Base-by-base conservation (phyloP, 2,797 vertebrate genomes). In the Labeo calbasu region DNA sequence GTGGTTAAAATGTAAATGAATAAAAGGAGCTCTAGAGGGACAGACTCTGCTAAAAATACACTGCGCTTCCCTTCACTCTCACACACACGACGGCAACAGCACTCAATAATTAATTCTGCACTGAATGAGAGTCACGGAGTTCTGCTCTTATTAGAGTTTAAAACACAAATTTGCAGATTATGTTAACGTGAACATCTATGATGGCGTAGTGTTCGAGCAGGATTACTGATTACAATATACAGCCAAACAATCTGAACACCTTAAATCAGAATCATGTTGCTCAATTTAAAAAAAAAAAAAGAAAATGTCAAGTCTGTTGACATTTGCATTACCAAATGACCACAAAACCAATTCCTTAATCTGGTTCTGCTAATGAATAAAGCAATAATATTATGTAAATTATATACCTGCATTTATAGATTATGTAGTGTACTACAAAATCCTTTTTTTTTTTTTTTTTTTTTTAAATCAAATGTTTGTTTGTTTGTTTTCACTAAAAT, bases 31-130 rank as follows among this genome's bases (percentile, higher is more conserved):
- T 77, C 65, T 76, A 61, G 50, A 53, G 79, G 72, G 82, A 84
- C 71, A 59, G 25, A 63, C 43, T 23, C 51, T 3, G 14, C 82
- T 86, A 82, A 77, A 88, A 88, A 86, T 84, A 86, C 57, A 65
- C 70, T 5, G 65, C 28, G 25, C 32, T 50, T 85, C 85, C 55
- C 70, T n/a, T 53, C 66, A 21, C 55, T 36, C 81, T 53, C 72
- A 53, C 73, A n/a, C 40, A 63, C 17, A 19, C 15, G 0, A 23
- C 32, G 32, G n/a, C 40, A 80, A 61, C 40, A 23, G 46, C 21
- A 7, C 25, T 81, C 43, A 84, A 81, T 70, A 68, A 84, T 61
- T 32, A 3, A 86, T 46, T 40, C 53, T 40, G 76, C n/a, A 23
- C 40, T 46, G 15, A 50, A 32, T 5, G 25, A 63, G 14, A 7